These are phyloP conservation scores for Gorsachius magnificus DNA, from an alignment of 2,797 vertebrate species.

Conservation along the genomic window DNA sequence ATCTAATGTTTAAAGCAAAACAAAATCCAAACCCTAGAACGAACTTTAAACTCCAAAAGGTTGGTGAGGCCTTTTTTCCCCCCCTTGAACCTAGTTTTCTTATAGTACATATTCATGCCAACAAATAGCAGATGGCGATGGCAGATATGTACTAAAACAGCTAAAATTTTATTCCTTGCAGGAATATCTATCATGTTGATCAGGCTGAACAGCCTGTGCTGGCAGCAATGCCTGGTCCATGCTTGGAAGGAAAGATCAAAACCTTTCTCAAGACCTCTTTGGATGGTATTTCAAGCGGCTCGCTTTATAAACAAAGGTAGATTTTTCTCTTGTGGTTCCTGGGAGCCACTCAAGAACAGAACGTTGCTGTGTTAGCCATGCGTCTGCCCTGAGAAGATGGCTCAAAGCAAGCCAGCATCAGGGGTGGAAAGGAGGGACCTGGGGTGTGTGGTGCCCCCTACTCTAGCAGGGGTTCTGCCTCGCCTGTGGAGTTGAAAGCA, in stretches of 20 bases:
- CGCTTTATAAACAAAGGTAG: not conserved
- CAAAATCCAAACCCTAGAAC: not conserved
- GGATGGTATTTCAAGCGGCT: not conserved
- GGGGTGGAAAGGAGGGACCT: not conserved
- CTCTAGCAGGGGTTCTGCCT: not conserved
- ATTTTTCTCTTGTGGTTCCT: not conserved
- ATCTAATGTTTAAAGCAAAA: not conserved
- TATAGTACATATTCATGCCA: not conserved
- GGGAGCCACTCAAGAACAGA: not conserved
- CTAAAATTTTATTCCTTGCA: constrained; percentile 49
- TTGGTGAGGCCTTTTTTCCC: not conserved
- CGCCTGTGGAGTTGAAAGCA: not conserved
- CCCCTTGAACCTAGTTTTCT: not conserved
- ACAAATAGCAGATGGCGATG: constrained; percentile 56
- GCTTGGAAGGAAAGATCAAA: constrained; percentile 32
- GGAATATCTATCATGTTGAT: constrained; percentile 40
- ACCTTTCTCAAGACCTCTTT: not conserved
- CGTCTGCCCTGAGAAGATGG: not conserved
- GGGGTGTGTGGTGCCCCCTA: not conserved
- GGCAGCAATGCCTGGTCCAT: not conserved
- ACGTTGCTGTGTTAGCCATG: not conserved
- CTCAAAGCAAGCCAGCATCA: not conserved
- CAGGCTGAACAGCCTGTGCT: constrained; percentile 39
- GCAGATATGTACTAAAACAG: constrained; percentile 47
- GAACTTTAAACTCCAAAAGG: not conserved